Percentiles rank a stretch among this genome's conserved stretches.
phyloP scores from a whole-genome alignment of 2,113 vertebrate species.

The Ptilorrhoa leucosticta region DNA sequence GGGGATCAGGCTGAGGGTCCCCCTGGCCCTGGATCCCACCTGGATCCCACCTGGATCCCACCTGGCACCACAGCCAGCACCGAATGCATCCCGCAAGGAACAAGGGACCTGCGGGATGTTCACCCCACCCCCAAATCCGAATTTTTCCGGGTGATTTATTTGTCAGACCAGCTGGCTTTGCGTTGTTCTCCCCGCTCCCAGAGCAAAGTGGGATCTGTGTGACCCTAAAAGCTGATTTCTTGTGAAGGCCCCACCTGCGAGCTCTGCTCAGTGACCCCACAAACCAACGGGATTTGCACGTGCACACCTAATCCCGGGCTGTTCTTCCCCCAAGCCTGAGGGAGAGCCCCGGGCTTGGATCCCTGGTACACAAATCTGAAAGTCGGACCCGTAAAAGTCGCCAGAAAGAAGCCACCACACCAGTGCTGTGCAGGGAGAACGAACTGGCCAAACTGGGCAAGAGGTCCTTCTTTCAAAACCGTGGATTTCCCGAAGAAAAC shows the following conservation, averaged over 20 bases:
- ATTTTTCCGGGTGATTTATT: background rate
- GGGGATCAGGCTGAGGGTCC: background rate
- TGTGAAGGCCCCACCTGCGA: background rate
- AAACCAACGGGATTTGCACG: background rate
- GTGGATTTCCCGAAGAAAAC: background rate
- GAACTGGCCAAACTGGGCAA: background rate
- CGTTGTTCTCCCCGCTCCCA: background rate
- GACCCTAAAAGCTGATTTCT: background rate
- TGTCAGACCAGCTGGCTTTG: accelerated
- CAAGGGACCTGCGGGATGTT: background rate
- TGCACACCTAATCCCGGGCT: background rate
- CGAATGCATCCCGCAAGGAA: background rate
- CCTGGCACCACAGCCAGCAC: background rate
- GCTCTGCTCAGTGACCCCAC: background rate
- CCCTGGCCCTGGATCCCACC: accelerated
- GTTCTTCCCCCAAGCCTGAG: background rate
- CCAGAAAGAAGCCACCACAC: background rate
- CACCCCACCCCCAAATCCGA: background rate
- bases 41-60: accelerated
- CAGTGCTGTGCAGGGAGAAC: accelerated
- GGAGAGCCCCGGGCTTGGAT: accelerated
- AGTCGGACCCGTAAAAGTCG: background rate
- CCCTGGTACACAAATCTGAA: background rate
- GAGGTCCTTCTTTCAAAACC: background rate
- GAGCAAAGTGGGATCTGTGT: accelerated